Evolutionary conservation across 2,797 vertebrate species (phyloP), one percentile per base, ranked within the genome.

Genomic region (Phalloptychus januarius): DNA sequence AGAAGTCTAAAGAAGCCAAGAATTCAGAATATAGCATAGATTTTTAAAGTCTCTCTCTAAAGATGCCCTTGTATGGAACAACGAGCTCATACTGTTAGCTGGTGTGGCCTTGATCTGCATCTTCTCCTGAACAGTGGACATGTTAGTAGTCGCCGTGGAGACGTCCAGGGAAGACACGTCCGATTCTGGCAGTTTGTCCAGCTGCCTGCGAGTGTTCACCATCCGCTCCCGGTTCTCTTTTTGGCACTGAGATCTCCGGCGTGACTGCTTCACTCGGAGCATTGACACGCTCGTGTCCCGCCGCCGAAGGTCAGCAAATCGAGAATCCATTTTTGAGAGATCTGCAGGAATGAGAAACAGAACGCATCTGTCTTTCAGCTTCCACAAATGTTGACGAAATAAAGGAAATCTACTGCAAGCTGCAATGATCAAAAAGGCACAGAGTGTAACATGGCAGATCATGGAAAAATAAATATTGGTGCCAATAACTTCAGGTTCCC

Each of bases 211-310:
- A 16, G 89, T 95, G 28, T 97, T 96, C 13, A 97, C 90, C 5
- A 94, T 63, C 61, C 95, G 96, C 20, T 97, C 89, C 2, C 97
- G 91, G 91, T 97, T 99, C 89, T 97, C 97, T 80, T 99, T 99
- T 65, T 97, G 97, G 0, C 93, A 88, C 52, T 96, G 77, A 3
- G 98, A 98, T 74, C 95, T 95, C 69, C 97, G 95, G 6, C 95
- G 95, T 63, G 96, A 97, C 87, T 96, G 88, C 89, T 96, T 98
- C 0, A 97, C 90, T 78, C 97, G 95, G 63, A 99, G 89, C 91
- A 97, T 94, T 0, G 96, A 95, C 13, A 95, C 96, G 23, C 96
- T 98, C 85, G 89, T 76, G 92, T 97, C 94, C 82, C 96, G 96
- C 87, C 96, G 96, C 58, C 96, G 96, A 0, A 96, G 91, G 83